phyloP scores from a whole-genome alignment of 2,888 invertebrate species.

The Meta bourneti region DNA sequence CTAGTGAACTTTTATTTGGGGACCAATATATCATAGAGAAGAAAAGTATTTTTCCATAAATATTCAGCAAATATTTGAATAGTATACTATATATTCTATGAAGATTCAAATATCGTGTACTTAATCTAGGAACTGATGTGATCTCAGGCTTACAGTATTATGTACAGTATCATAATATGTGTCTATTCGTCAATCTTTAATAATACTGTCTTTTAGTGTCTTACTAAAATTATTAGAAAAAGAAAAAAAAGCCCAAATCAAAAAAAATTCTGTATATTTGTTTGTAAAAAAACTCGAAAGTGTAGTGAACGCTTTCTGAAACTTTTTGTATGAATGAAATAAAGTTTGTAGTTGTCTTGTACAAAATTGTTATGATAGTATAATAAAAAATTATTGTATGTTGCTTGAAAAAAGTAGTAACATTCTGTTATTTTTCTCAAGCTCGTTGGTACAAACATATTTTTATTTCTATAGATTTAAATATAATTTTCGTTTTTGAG shows the following conservation, averaged over 20 bases:
- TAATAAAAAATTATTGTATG: constrained; percentile 49
- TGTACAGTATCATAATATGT: constrained; percentile 46
- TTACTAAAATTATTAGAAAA: constrained; percentile 41
- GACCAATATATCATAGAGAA: background rate
- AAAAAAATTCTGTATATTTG: constrained; percentile 21
- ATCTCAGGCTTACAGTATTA: constrained; percentile 53
- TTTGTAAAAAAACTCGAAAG: constrained; percentile 40
- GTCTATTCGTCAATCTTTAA: constrained; percentile 15
- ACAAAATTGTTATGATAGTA: constrained; percentile 47
- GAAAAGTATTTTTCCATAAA: background rate
- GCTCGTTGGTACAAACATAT: background rate
- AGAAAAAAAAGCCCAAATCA: constrained; percentile 35
- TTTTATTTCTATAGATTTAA: constrained; percentile 1
- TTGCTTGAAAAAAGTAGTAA: constrained; percentile 3
- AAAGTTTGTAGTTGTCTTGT: constrained; percentile 47
- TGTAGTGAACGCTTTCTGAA: constrained; percentile 15
- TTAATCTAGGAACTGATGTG: background rate
- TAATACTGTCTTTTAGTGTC: constrained; percentile 17
- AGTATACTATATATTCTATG: background rate
- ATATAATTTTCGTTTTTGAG: background rate
- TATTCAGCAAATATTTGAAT: background rate
- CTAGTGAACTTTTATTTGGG: background rate
- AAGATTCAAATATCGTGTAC: background rate
- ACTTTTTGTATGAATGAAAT: constrained; percentile 45
- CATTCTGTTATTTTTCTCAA: background rate